A percentile compares a stretch with the other conserved stretches of the same genome.
phyloP scores from a whole-genome alignment of 2,888 invertebrate genomes.

The Alviniconcha strummeri region DNA sequence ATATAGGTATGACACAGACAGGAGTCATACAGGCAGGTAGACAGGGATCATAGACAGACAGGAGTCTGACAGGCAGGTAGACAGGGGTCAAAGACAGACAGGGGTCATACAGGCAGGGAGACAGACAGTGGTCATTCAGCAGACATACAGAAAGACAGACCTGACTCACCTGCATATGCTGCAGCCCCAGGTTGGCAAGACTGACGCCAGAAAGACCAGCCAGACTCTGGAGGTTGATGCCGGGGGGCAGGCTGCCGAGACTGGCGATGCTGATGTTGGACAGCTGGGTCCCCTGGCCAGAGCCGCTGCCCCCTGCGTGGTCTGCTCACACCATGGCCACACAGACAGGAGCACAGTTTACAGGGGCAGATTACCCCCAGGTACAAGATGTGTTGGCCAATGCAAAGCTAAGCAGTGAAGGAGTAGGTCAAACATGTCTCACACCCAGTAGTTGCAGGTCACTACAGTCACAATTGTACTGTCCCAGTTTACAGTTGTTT shows the following conservation, averaged over 20 bases:
- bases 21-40: not conserved
- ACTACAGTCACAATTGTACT: no score
- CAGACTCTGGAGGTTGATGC: slow-evolving; percentile 69
- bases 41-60: not conserved
- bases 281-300: slow-evolving; percentile 30
- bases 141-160: not conserved
- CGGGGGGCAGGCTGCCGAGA: slow-evolving; percentile 62
- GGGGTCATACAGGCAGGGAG: not conserved
- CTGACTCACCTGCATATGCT: slow-evolving; percentile 62
- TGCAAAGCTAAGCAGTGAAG: no score
- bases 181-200: slow-evolving; percentile 64
- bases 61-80: not conserved
- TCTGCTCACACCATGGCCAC: not conserved
- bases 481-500: no score
- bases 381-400: no score
- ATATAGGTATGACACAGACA: not conserved
- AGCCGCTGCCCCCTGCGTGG: slow-evolving; percentile 9
- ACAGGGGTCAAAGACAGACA: not conserved
- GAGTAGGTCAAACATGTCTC: no score
- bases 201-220: slow-evolving; percentile 65
- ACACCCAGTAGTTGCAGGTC: no score
- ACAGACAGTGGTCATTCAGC: not conserved
- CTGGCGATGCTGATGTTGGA: slow-evolving; percentile 65
- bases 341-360: not conserved
- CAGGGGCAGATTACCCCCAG: no score